These are phyloP conservation scores for Clostera curtula DNA, from an alignment of 2,888 invertebrate species.

Conservation along the genomic window DNA sequence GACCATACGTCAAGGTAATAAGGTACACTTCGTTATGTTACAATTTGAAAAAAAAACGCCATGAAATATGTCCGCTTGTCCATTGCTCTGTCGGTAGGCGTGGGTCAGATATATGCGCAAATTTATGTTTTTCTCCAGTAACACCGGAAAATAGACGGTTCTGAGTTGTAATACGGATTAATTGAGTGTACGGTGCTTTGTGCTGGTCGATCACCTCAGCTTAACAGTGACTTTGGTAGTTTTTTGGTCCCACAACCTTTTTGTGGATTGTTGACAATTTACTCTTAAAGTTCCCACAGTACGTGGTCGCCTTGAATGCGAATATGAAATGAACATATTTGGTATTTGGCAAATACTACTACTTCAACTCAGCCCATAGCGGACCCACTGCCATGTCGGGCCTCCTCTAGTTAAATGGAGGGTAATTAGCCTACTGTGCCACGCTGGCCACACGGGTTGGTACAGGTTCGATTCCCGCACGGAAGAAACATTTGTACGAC, in stretches of 20 bases:
- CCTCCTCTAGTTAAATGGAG: no score
- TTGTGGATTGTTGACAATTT: slow-evolving; percentile 46
- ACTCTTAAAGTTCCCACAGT: slow-evolving; percentile 40
- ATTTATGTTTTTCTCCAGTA: slow-evolving; percentile 37
- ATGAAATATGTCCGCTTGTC: slow-evolving; percentile 67
- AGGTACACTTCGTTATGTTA: slow-evolving; percentile 32
- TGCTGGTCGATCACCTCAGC: slow-evolving; percentile 47
- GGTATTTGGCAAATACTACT: no score
- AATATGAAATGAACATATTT: no score
- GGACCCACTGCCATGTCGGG: no score
- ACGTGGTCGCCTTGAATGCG: slow-evolving; percentile 27
- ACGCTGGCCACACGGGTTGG: no score
- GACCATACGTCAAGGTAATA: slow-evolving; percentile 36
- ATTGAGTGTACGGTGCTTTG: slow-evolving; percentile 18
- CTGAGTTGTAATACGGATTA: slow-evolving; percentile 33
- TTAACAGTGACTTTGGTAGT: slow-evolving; percentile 38
- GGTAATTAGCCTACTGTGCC: no score
- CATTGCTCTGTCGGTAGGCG: slow-evolving; percentile 58
- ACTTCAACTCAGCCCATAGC: no score
- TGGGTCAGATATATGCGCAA: slow-evolving; percentile 58
- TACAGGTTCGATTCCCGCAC: no score
- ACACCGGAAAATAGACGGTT: slow-evolving; percentile 41
- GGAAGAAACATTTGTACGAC: no score
- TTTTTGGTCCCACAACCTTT: slow-evolving; percentile 36
- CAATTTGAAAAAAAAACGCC: slow-evolving; percentile 36